Conservation (phyloP, 2,113 vertebrate species). For the Tursiops truncatus region DNA sequence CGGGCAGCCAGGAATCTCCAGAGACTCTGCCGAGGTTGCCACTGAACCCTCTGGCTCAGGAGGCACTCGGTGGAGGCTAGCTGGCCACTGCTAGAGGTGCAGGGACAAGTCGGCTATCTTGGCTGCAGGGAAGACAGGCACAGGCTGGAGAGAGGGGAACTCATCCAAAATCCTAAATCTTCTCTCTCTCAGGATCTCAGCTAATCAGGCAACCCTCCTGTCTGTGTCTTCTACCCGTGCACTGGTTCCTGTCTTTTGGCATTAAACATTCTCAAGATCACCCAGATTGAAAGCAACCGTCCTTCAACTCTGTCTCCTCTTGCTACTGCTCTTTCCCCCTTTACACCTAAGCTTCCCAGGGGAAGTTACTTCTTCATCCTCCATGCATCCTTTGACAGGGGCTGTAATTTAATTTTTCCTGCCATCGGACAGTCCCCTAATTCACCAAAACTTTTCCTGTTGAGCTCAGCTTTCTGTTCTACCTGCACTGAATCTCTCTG, state of each 20-base stretch:
- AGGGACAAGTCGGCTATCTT: neutral
- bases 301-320: neutral
- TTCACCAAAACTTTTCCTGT: neutral
- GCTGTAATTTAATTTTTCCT: neutral
- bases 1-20: neutral
- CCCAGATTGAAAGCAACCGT: neutral
- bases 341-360: neutral
- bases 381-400: neutral
- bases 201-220: neutral
- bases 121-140: neutral
- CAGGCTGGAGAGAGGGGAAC: neutral
- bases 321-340: neutral
- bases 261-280: neutral
- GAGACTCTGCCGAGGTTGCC: neutral
- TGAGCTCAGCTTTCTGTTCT: neutral
- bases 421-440: neutral
- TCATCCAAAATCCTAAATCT: neutral
- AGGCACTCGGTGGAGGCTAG: neutral
- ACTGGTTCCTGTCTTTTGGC: neutral
- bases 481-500: neutral
- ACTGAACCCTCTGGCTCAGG: neutral
- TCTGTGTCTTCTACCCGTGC: neutral
- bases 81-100: neutral
- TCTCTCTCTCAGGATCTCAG: neutral
- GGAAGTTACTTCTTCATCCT: neutral